phyloP scores from a whole-genome alignment of 2,888 invertebrate genomes.

The Zele albiditarsus region DNA sequence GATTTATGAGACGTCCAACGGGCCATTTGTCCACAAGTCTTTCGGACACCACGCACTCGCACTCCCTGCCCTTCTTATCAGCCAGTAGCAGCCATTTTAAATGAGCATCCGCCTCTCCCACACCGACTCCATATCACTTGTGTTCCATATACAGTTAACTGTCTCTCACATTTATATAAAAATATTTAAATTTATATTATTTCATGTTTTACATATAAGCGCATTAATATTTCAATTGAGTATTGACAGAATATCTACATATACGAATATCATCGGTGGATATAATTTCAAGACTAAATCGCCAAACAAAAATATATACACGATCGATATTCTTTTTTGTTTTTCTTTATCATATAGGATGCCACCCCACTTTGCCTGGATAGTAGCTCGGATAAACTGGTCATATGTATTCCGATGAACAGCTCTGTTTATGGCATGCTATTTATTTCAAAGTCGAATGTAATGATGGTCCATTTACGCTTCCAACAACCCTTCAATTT shows the following conservation, averaged over 20 bases:
- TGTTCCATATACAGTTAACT: neutral
- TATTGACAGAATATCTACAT: neutral
- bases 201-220: neutral
- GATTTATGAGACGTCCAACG: conserved; percentile 72
- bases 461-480: conserved; percentile 70
- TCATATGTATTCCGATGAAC: conserved; percentile 71
- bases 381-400: conserved; percentile 61
- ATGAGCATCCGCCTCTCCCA: conserved; percentile 45
- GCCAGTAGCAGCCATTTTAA: conserved; percentile 68
- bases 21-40: conserved; percentile 70
- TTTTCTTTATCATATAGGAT: conserved; percentile 26
- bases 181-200: neutral
- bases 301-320: neutral
- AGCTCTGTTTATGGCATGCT: conserved; percentile 71
- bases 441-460: conserved; percentile 72
- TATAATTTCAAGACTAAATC: neutral
- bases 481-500: conserved; percentile 50
- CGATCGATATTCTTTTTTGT: conserved; percentile 16
- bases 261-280: neutral
- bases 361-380: conserved; percentile 28
- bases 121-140: conserved; percentile 27
- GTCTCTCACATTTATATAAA: neutral
- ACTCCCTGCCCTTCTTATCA: conserved; percentile 58
- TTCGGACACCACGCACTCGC: conserved; percentile 58
- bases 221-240: neutral